Evolutionary conservation across 2,797 vertebrate genomes (phyloP), one percentile per base, ranked within the genome.

Genomic region (Pteronotus mesoamericanus): DNA sequence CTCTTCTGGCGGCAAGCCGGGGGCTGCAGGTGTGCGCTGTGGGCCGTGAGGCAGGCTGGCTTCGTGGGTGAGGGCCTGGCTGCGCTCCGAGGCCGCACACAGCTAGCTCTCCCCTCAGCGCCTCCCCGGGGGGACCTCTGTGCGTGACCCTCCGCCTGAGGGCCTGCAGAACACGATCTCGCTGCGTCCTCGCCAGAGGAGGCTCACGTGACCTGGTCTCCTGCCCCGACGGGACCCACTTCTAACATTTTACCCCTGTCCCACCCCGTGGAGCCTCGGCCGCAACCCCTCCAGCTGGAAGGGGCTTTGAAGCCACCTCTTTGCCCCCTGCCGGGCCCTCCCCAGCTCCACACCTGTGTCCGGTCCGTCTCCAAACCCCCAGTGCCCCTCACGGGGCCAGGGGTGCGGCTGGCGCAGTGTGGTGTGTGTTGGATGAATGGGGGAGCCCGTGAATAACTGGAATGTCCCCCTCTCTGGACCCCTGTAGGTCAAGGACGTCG

Each of bases 401-500:
- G 24, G 18, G 3, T 2, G 7, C 0, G 0, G 24, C 44, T 0
- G 18, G 7, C 3, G 21, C 14, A 16, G 0, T 14, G 26, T 7
- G 7, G 0, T 9, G 5, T 18, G 48, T 57, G 29, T 7, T 1
- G 37, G 53, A 0, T 32, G 39, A 75, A 3, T 64, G 39, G 4
- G n/a, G n/a, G 21, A 82, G 18, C 46, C 26, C 1, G 0, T 2
- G 39, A 14, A 2, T 6, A 10, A 5, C 0, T 1, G 39, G 29
- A 29, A 12, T 1, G 4, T 22, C 42, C 42, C 51, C 46, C n/a
- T 48, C n/a, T 88, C 39, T 83, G 32, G 32, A 29, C 18, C 9
- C 57, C 0, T 9, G 0, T 97, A 99, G 99, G 98, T 99, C 82
- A 99, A 99, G 98, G 99, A 99, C 2, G 99, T 99, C 3, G 99